phyloP scores from a whole-genome alignment of 2,888 invertebrate genomes.

The Trilocha varians region DNA sequence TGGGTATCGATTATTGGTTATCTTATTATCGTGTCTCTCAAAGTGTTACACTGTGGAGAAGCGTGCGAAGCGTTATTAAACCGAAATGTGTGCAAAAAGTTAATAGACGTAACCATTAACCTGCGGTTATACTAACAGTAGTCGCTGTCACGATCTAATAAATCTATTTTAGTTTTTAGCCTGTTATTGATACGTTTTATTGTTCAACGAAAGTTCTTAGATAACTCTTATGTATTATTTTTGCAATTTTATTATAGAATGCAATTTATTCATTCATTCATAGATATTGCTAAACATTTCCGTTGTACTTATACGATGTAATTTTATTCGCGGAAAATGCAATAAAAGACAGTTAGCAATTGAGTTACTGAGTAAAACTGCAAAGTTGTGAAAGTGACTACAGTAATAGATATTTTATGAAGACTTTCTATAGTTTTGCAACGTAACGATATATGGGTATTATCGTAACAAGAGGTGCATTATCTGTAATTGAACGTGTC shows the following conservation, averaged over 20 bases:
- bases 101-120: neutral
- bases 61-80: too few species aligned
- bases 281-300: neutral
- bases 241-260: neutral
- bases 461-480: constrained; percentile 16
- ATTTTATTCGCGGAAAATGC: constrained; percentile 12
- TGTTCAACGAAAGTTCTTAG: neutral
- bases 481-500: constrained; percentile 17
- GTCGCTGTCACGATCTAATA: neutral
- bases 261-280: neutral
- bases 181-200: neutral
- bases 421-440: constrained; percentile 39
- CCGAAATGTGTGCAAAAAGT: neutral
- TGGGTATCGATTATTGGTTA: neutral
- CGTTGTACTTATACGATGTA: neutral
- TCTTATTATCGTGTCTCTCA: neutral
- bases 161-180: neutral
- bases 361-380: constrained; percentile 30
- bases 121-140: neutral
- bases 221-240: neutral
- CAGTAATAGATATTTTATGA: constrained; percentile 31
- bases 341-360: constrained; percentile 21
- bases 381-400: constrained; percentile 39
- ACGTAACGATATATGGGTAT: constrained; percentile 21
- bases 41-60: neutral